These are phyloP conservation scores for Pseudomugil gertrudae DNA, from an alignment of 2,797 vertebrate genomes.

Conservation along the genomic window DNA sequence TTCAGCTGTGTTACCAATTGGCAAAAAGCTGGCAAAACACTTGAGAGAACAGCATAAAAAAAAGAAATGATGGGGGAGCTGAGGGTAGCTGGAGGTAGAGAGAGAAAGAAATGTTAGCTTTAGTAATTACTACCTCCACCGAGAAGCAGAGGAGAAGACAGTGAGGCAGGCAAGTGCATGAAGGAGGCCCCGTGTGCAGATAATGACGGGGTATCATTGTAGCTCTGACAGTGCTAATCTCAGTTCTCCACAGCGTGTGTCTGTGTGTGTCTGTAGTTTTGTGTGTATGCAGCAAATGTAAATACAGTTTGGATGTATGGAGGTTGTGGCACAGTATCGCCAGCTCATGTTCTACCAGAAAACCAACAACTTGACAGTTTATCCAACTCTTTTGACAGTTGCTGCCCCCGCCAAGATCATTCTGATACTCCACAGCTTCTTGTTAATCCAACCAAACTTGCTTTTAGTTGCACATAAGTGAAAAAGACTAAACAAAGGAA, in stretches of 20 bases:
- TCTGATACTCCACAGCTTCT: slow-evolving; percentile 27
- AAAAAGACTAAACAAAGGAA: slow-evolving; percentile 30
- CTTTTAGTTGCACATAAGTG: slow-evolving; percentile 38
- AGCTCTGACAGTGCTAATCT: slow-evolving; percentile 86
- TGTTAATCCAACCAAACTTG: slow-evolving; percentile 30
- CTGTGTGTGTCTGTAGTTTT: slow-evolving; percentile 37
- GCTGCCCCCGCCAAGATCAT: no score
- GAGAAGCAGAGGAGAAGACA: slow-evolving; percentile 78
- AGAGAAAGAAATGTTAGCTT: slow-evolving; percentile 79
- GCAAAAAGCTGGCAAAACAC: slow-evolving; percentile 53
- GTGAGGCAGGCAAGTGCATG: slow-evolving; percentile 74
- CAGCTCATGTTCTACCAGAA: slow-evolving; percentile 67
- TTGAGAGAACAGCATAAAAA: slow-evolving; percentile 39
- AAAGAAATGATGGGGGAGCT: slow-evolving; percentile 56
- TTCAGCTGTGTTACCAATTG: slow-evolving; percentile 68
- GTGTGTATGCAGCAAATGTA: slow-evolving; percentile 37
- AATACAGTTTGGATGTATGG: slow-evolving; percentile 39
- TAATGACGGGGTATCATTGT: slow-evolving; percentile 86
- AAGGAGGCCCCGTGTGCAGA: slow-evolving; percentile 81
- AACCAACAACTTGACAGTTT: slow-evolving; percentile 74
- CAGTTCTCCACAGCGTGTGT: slow-evolving; percentile 58
- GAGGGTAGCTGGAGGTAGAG: slow-evolving; percentile 59
- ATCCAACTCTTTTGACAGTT: slow-evolving; percentile 63
- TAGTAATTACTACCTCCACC: slow-evolving; percentile 84
- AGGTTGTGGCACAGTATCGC: slow-evolving; percentile 47